phyloP scores from a whole-genome alignment of 2,888 invertebrate genomes.

The Hofmannophila pseudospretella region DNA sequence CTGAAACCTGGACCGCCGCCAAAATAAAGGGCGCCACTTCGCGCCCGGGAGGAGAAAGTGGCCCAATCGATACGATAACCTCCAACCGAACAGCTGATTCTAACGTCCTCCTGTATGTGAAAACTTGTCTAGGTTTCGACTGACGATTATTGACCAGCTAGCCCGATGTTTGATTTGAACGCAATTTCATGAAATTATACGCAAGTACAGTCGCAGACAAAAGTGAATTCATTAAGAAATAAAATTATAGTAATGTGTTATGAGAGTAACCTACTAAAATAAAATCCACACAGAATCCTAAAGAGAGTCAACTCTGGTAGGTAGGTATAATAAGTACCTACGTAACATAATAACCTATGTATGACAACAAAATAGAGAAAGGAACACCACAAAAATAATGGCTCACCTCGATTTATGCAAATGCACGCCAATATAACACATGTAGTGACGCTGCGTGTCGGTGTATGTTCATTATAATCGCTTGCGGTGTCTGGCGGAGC shows the following conservation, averaged over 20 bases:
- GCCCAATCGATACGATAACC: conserved; percentile 49
- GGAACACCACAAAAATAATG: conserved; percentile 16
- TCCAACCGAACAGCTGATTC: conserved; percentile 9
- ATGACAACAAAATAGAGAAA: neutral
- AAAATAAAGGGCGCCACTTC: conserved; percentile 48
- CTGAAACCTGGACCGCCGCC: conserved; percentile 47
- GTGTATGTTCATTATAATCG: conserved; percentile 33
- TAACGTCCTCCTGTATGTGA: no score
- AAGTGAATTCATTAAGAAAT: conserved; percentile 10
- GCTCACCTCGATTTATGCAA: conserved; percentile 35
- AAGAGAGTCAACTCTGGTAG: no score
- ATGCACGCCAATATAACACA: conserved; percentile 31
- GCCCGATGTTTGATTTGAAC: no score
- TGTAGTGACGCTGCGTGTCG: conserved; percentile 33
- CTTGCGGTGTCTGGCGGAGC: conserved; percentile 26
- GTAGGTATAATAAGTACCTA: no score
- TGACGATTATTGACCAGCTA: no score
- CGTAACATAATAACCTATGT: no score
- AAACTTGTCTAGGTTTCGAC: no score
- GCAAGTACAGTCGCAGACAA: conserved; percentile 1
- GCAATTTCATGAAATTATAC: neutral
- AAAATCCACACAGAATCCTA: no score
- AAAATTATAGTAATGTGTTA: no score
- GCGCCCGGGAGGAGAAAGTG: conserved; percentile 50
- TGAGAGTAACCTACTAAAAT: no score